These are phyloP conservation scores for Cyrtodaria siliqua DNA, from an alignment of 2,888 invertebrate genomes.

Conservation along the genomic window DNA sequence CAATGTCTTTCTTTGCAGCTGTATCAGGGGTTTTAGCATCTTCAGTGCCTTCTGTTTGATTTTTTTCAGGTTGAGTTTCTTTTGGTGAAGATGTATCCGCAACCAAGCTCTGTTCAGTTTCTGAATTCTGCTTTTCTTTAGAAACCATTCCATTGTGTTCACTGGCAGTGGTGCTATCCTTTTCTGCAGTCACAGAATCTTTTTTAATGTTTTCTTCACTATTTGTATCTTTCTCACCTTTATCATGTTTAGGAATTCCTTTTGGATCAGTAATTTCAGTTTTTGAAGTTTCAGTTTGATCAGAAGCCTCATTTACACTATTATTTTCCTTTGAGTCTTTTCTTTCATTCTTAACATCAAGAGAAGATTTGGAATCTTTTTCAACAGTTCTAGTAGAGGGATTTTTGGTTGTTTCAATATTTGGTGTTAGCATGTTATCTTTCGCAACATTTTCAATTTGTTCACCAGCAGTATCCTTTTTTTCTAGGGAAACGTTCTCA, in stretches of 20 bases:
- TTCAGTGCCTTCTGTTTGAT: too few relatives aligned
- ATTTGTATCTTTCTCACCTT: not conserved
- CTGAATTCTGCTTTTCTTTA: too few relatives aligned
- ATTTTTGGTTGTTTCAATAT: too few relatives aligned
- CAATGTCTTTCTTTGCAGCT: too few relatives aligned
- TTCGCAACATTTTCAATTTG: not conserved
- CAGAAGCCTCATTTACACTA: not conserved
- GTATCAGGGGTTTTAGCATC: too few relatives aligned
- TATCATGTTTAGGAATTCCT: not conserved
- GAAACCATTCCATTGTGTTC: too few relatives aligned
- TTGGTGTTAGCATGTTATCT: too few relatives aligned
- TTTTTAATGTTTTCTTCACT: not conserved
- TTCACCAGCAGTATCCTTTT: not conserved
- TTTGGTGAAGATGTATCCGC: too few relatives aligned
- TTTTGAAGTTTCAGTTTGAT: conserved; percentile 91
- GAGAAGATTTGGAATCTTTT: not conserved
- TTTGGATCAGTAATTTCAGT: conserved; percentile 90
- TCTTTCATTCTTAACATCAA: conserved; percentile 1
- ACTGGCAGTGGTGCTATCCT: not conserved
- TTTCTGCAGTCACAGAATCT: not conserved
- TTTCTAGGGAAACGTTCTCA: not conserved
- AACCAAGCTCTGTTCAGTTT: too few relatives aligned
- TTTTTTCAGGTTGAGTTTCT: too few relatives aligned
- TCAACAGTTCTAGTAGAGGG: too few relatives aligned
- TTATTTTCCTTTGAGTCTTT: not conserved